A percentile compares a stretch with the other conserved stretches of the same genome.
phyloP scores from a whole-genome alignment of 2,888 invertebrate genomes.

The Ceriagrion tenellum region DNA sequence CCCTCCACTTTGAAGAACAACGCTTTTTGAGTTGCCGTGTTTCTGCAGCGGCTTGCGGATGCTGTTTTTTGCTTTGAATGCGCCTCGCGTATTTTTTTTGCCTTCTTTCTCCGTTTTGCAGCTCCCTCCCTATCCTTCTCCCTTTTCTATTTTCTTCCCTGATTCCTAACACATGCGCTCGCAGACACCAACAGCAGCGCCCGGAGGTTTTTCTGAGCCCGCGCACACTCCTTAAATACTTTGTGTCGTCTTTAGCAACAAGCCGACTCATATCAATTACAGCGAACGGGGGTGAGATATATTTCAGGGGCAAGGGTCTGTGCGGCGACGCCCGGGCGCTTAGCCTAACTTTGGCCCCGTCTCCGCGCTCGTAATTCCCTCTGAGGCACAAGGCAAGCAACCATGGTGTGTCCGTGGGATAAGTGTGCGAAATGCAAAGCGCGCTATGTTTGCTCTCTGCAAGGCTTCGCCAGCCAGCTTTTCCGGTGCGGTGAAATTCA shows the following conservation, averaged over 20 bases:
- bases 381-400: background rate
- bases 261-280: slow-evolving; percentile 28
- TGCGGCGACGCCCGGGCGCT: background rate
- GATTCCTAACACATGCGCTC: background rate
- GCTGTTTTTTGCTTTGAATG: background rate
- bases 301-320: background rate
- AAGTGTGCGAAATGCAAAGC: slow-evolving; percentile 13
- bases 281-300: background rate
- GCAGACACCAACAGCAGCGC: background rate
- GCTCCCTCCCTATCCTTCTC: background rate
- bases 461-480: background rate
- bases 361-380: slow-evolving; percentile 19
- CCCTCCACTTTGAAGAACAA: background rate
- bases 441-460: slow-evolving; percentile 8
- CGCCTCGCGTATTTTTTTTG: background rate
- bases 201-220: background rate
- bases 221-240: background rate
- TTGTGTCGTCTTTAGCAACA: slow-evolving; percentile 11
- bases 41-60: background rate
- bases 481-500: background rate
- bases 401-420: background rate
- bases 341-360: background rate
- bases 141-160: too few species aligned
- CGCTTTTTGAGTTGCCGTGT: background rate
- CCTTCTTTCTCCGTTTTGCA: background rate